Evolutionary conservation across 2,888 invertebrate species (phyloP).

Genomic region (Neuroscelio doddi): DNA sequence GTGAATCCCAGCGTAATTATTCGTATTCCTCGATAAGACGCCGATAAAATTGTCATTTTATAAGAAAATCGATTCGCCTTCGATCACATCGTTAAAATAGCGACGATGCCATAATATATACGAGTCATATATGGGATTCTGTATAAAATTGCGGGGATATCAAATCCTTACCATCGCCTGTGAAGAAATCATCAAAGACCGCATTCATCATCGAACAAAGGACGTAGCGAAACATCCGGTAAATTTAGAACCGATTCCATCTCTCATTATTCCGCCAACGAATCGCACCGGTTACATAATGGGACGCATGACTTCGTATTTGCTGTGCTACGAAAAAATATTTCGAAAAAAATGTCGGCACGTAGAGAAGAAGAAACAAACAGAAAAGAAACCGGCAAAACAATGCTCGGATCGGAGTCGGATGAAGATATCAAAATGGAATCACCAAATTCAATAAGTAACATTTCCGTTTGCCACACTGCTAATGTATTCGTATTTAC

Average conservation of each 20-base stretch:
- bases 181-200: constrained; percentile 54
- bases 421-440: too few species aligned
- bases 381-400: background rate
- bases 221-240: constrained; percentile 61
- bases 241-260: constrained; percentile 60
- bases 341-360: background rate
- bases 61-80: constrained; percentile 22
- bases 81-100: constrained; percentile 33
- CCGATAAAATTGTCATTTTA: constrained; percentile 32
- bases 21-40: constrained; percentile 29
- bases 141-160: constrained; percentile 54
- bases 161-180: constrained; percentile 61
- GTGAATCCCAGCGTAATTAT: constrained; percentile 35
- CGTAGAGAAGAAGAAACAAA: background rate
- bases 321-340: constrained; percentile 1
- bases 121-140: constrained; percentile 38
- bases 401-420: too few species aligned
- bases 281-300: constrained; percentile 45
- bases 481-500: too few species aligned
- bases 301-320: constrained; percentile 41
- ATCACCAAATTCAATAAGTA: too few species aligned
- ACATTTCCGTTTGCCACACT: too few species aligned
- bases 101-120: constrained; percentile 25
- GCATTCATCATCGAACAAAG: constrained; percentile 60
- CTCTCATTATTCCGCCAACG: constrained; percentile 51